Evolutionary conservation across 2,113 vertebrate species (phyloP), one percentile per base, ranked within the genome.

Genomic region (Pelecanoides urinatrix): DNA sequence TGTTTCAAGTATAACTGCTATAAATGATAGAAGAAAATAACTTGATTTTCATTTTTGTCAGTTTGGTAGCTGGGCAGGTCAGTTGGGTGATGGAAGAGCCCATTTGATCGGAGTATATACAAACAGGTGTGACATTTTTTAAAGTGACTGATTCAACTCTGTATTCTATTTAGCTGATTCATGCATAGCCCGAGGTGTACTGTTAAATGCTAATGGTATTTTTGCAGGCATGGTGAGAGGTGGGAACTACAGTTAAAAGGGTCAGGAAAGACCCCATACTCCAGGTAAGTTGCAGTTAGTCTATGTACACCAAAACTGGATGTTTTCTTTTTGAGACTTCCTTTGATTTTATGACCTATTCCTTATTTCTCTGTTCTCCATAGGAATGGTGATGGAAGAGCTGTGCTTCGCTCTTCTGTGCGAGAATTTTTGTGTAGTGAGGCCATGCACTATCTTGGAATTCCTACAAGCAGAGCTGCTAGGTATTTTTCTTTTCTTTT

Each of bases 181-280:
- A 4, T 71, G 62, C 23, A 47, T 61, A 68, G 20, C 44, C 49
- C 4, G 5, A 65, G 16, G 20, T 44, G 3, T 73, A 1, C 38
- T 59, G 44, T 87, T 93, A 75, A 95, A 91, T 63, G 9, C 27
- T 76, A 42, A 26, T 88, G n/a, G 44, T 77, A 27, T 73, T 96
- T 96, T 97, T 84, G 58, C 94, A 99, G 99, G 85, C 95, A 95
- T 32, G 98, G 98, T 78, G 98, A 98, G 87, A 97, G 94, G 42
- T 99, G 98, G 98, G 98, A 99, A 73, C 97, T 99, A 13, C 98
- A 98, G 66, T 96, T 99, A 66, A 99, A 99, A 98, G 98, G 98
- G n/a, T 99, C 98, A 23, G 98, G 98, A 90, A 99, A 97, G 95
- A 99, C 98, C 3, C 98, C 98, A 4, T 99, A 98, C 71, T 99